Evolutionary conservation across 2,797 vertebrate species (phyloP).

Genomic region (Chanos chanos): DNA sequence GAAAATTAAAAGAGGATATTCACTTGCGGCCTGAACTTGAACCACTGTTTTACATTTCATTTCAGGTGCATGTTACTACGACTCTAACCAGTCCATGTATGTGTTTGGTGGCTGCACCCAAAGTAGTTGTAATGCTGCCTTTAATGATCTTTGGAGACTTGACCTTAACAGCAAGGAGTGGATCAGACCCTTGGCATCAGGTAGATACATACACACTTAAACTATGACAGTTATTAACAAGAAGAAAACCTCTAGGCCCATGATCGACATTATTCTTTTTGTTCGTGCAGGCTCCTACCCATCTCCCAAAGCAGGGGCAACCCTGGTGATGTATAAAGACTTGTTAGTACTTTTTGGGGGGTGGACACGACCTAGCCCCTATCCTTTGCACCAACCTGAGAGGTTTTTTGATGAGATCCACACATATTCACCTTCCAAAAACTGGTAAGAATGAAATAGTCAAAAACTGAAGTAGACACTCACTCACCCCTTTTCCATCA

Average conservation of each 20-base stretch:
- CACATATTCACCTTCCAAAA: slow-evolving; percentile 97
- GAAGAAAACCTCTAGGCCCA: no score
- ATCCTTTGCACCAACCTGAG: slow-evolving; percentile 96
- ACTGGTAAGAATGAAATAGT: slow-evolving; percentile 78
- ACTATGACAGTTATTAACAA: no score
- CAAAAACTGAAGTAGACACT: background rate
- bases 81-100: slow-evolving; percentile 97
- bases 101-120: slow-evolving; percentile 98
- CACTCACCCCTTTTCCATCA: background rate
- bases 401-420: slow-evolving; percentile 99
- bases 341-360: slow-evolving; percentile 95
- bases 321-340: slow-evolving; percentile 93
- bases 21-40: no score
- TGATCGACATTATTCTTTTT: background rate
- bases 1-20: no score
- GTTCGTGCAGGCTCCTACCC: slow-evolving; percentile 87
- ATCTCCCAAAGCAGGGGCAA: slow-evolving; percentile 96
- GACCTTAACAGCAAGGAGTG: slow-evolving; percentile 99
- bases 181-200: slow-evolving; percentile 97
- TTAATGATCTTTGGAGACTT: slow-evolving; percentile 98
- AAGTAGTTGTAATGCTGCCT: slow-evolving; percentile 97
- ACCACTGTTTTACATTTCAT: no score
- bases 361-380: slow-evolving; percentile 96
- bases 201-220: no score
- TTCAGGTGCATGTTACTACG: slow-evolving; percentile 95